Evolutionary conservation across 1,140 invertebrate species (phyloP), one percentile per base, ranked within the genome.

Genomic region (Drosophila sp.): DNA sequence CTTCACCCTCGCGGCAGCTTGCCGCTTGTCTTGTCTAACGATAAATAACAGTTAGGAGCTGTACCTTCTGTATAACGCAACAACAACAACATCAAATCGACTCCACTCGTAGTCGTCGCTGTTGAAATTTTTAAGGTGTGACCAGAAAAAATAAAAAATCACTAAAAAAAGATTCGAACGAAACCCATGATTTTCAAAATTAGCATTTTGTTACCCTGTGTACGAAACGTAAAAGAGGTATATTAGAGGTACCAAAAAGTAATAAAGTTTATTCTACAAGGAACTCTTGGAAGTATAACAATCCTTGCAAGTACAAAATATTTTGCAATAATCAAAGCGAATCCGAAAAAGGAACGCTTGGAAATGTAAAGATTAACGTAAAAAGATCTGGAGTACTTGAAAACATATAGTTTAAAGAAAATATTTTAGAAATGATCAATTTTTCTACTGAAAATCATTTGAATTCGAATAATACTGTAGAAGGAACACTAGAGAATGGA

Each of bases 101-200:
- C 33, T 73, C 35, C 7, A 60, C 47, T 56, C 38, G 73, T 77
- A 61, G 44, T 64, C 10, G 50, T 44, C 56, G 69, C 64, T 58
- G 73, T 40, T 64, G 55, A 65, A 66, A 74, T 80, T 90, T 90
- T 91, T 91, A 91, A 91, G 89, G 89, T 91, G 89, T 91, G 89
- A 91, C 89, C 89, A 80, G 83, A 85, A 87, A 75, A 50, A 27
- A 50, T 27, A 50, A 27, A 50, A 50, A 44, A 41, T n/a, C n/a
- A n/a, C n/a, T 41, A 41, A 41, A 41, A 40, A 40, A 50, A 50
- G 27, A 27, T 10, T 2, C 84, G 79, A 90, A 85, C 84, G 89
- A 91, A 91, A 82, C 89, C 91, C 89, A 80, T 91, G 85, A 91
- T 91, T 91, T 91, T 91, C 78, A 61, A 91, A 91, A 91, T 91